phyloP scores from a whole-genome alignment of 2,113 vertebrate genomes.

The Crypturellus undulatus region DNA sequence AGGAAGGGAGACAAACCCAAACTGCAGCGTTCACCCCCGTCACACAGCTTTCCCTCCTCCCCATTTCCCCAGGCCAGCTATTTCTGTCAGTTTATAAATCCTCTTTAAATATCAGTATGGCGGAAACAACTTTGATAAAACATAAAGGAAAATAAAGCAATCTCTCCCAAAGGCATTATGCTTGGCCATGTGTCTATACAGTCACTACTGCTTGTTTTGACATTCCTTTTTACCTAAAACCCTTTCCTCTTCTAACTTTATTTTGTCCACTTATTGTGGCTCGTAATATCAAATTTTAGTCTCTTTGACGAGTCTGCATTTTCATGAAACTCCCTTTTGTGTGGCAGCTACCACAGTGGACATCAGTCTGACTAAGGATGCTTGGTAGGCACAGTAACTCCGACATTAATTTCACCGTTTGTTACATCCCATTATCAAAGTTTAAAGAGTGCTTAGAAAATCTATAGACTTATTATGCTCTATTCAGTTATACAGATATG shows the following conservation, averaged over 20 bases:
- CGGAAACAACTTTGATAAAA: not conserved
- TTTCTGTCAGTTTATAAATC: not conserved
- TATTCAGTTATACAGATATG: not conserved
- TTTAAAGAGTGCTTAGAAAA: not conserved
- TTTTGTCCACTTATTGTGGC: not conserved
- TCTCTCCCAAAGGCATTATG: not conserved
- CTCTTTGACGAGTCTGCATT: not conserved
- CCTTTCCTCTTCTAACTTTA: not conserved
- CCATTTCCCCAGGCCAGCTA: not conserved
- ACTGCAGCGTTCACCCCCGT: not conserved
- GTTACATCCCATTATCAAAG: not conserved
- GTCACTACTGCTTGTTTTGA: not conserved
- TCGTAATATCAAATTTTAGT: not conserved
- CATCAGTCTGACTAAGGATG: not conserved
- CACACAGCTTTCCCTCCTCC: not conserved
- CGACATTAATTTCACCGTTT: not conserved
- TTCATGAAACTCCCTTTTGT: not conserved
- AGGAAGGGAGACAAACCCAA: not conserved
- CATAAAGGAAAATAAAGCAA: not conserved
- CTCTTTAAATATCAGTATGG: not conserved
- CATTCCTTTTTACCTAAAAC: rapidly evolving
- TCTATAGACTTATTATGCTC: not conserved
- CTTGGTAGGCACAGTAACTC: not conserved
- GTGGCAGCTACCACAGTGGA: not conserved
- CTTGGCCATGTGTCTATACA: not conserved